Evolutionary conservation across 2,797 vertebrate genomes (phyloP), one percentile per base, ranked within the genome.

Genomic region (Choloepus didactylus): DNA sequence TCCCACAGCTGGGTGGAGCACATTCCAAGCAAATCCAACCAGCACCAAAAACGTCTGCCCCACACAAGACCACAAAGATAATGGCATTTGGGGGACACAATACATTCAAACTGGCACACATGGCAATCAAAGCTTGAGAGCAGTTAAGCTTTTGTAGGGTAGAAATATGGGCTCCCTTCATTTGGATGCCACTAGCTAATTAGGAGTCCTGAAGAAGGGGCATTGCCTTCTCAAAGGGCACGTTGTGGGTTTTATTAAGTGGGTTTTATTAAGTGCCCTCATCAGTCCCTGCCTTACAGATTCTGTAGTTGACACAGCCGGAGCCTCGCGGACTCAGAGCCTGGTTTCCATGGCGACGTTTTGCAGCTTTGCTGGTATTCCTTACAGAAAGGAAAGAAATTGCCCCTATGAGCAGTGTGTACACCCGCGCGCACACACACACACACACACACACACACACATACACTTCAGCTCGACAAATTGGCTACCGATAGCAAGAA

Each of bases 311-410:
- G 97, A 97, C 97, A 97, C 98, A 98, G 98, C 97, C 51, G 98
- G 98, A 97, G 98, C 96, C 98, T 98, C 98, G 98, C 98, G 98
- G 98, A 98, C 98, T 92, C 98, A 98, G 98, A 98, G 93, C 96
- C 98, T 97, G 35, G 99, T 99, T 99, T 98, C 99, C 99, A 99
- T 99, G 99, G 99, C 98, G 98, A 99, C 98, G 97, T 96, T 91
- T 98, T 96, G 96, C 98, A 98, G 99, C 98, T 98, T 98, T 98
- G 98, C 99, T 99, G 98, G 98, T 99, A 98, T 99, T 99, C 98
- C 99, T 98, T 98, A 87, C 98, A 98, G 98, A 99, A 99, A 98
- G 98, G 97, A 97, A 97, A 97, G 98, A 96, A 97, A 92, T 95
- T 96, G 97, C 97, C 98, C 79, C 80, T 16, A 62, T 29, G 70